These are phyloP conservation scores for Leptodactylus fuscus DNA, from an alignment of 2,113 vertebrate species.

Conservation along the genomic window DNA sequence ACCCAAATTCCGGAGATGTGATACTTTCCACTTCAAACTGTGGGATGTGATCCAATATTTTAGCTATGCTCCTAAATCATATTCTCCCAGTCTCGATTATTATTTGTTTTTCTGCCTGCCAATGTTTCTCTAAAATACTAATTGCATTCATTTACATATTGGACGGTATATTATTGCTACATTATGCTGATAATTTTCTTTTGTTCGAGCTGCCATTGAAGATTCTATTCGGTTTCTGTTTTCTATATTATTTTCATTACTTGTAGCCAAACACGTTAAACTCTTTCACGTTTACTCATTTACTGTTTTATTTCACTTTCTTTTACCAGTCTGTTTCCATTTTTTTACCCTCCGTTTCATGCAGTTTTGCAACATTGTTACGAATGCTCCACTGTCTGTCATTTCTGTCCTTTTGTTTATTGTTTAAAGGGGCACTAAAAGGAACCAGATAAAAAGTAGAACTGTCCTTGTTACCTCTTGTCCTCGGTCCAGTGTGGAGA, in stretches of 20 bases:
- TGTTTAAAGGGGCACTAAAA: not conserved
- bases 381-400: not conserved
- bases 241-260: too few relatives aligned
- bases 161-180: not conserved
- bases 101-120: not conserved
- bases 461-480: not conserved
- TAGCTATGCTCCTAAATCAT: not conserved
- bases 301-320: not conserved
- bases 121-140: not conserved
- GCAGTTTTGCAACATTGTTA: too few relatives aligned
- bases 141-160: not conserved
- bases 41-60: not conserved
- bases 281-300: too few relatives aligned
- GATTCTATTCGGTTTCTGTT: too few relatives aligned
- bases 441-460: not conserved
- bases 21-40: constrained; percentile 23
- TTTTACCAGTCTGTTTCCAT: not conserved
- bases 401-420: not conserved
- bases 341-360: too few relatives aligned
- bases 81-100: not conserved
- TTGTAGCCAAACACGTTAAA: too few relatives aligned
- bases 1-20: too few relatives aligned
- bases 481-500: too few relatives aligned
- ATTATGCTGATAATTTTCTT: constrained; percentile 3
- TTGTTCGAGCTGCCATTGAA: not conserved